Conservation (phyloP, 2,888 invertebrate species). For the Cosmia pyralina region DNA sequence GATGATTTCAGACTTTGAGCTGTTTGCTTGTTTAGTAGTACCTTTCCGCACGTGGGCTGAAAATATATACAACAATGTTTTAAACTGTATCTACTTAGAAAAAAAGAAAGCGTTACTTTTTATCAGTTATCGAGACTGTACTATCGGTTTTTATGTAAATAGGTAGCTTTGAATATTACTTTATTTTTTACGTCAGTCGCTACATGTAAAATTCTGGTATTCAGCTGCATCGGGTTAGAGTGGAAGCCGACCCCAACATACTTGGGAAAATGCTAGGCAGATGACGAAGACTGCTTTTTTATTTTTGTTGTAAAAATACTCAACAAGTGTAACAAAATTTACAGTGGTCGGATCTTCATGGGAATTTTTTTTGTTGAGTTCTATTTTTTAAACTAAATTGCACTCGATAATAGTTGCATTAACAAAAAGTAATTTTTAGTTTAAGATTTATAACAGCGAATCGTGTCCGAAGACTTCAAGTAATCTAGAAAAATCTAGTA, state of each 20-base stretch:
- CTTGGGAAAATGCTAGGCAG: background rate
- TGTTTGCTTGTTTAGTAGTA: constrained; percentile 22
- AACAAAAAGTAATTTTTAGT: background rate
- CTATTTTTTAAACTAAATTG: background rate
- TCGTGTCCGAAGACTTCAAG: background rate
- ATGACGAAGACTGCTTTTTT: background rate
- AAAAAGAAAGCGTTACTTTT: background rate
- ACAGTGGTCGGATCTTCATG: background rate
- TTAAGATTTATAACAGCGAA: background rate
- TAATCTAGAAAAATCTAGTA: too few relatives aligned
- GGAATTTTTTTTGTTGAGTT: background rate
- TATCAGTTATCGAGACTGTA: background rate
- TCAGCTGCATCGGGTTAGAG: background rate
- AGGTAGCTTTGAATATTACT: background rate
- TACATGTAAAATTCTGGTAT: background rate
- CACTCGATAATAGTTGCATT: background rate
- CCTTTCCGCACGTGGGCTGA: constrained; percentile 54
- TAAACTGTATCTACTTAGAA: background rate
- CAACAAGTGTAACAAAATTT: background rate
- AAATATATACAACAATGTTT: constrained; percentile 12
- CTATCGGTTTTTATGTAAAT: too few relatives aligned
- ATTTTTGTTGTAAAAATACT: background rate
- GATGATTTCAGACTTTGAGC: constrained; percentile 1
- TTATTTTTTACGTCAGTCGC: background rate
- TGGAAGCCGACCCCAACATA: background rate